phyloP scores from a whole-genome alignment of 2,888 invertebrate species.

The Campopleginae sp. region DNA sequence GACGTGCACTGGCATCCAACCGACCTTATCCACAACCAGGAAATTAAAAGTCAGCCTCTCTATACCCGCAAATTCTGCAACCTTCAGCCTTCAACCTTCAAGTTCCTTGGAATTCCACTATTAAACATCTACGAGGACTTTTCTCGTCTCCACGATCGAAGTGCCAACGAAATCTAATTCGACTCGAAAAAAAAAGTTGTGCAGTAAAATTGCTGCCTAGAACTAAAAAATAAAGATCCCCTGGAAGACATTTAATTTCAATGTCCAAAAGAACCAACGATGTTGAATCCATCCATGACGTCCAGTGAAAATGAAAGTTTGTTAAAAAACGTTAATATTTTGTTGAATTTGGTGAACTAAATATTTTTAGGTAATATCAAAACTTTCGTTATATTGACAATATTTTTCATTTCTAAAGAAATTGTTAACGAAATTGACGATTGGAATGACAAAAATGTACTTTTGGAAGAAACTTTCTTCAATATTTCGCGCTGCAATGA shows the following conservation, averaged over 20 bases:
- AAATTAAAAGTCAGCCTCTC: conserved; percentile 58
- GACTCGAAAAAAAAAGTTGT: not conserved
- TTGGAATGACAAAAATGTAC: too few species aligned
- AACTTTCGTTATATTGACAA: too few species aligned
- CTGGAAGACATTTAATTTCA: not conserved
- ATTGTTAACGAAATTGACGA: too few species aligned
- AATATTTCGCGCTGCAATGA: too few species aligned
- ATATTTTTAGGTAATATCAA: too few species aligned
- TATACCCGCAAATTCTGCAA: conserved; percentile 14
- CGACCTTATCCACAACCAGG: conserved; percentile 53
- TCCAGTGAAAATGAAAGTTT: too few species aligned
- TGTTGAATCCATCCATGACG: not conserved
- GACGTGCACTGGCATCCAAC: conserved; percentile 39
- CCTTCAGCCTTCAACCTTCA: conserved; percentile 31
- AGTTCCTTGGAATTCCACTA: conserved; percentile 17
- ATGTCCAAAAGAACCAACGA: not conserved
- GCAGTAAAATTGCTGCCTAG: not conserved
- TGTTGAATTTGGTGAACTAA: too few species aligned
- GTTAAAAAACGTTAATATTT: too few species aligned
- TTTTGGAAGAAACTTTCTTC: too few species aligned
- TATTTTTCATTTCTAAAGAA: too few species aligned
- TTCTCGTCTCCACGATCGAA: not conserved
- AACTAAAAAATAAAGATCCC: not conserved
- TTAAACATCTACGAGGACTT: not conserved
- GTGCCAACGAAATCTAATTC: not conserved